These are phyloP conservation scores for Copidosoma floridanum DNA, from an alignment of 1,140 invertebrate species.

Conservation along the genomic window DNA sequence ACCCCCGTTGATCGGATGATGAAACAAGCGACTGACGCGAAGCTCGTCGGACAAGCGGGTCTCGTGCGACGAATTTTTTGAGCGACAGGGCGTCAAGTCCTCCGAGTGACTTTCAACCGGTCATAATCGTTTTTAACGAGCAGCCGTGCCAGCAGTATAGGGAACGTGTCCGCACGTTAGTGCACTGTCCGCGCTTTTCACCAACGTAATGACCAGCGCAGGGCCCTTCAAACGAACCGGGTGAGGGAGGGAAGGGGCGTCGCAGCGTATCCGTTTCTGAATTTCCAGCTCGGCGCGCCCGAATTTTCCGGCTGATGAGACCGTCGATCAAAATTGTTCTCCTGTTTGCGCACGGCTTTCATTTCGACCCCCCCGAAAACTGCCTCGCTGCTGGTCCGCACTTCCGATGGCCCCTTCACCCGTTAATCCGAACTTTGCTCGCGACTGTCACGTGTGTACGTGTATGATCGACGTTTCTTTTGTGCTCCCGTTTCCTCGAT, in stretches of 20 bases:
- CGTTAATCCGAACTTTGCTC: constrained; percentile 3
- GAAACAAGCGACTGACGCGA: no score
- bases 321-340: constrained; percentile 22
- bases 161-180: constrained; percentile 22
- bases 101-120: no score
- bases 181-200: constrained; percentile 30
- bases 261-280: constrained; percentile 2
- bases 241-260: background rate
- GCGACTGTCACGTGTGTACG: no score
- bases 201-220: constrained; percentile 22
- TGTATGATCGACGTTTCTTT: no score
- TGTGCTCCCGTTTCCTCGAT: no score
- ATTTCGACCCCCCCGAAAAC: background rate
- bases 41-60: no score
- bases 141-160: background rate
- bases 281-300: constrained; percentile 20
- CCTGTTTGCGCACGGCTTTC: background rate
- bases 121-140: constrained; percentile 20
- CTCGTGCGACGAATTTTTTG: no score
- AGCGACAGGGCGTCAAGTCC: no score
- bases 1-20: no score
- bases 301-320: constrained; percentile 16
- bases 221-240: background rate
- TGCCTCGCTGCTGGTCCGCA: no score
- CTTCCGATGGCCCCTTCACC: background rate